These are phyloP conservation scores for Erethizon dorsatum DNA, from an alignment of 2,797 vertebrate genomes.

Conservation along the genomic window DNA sequence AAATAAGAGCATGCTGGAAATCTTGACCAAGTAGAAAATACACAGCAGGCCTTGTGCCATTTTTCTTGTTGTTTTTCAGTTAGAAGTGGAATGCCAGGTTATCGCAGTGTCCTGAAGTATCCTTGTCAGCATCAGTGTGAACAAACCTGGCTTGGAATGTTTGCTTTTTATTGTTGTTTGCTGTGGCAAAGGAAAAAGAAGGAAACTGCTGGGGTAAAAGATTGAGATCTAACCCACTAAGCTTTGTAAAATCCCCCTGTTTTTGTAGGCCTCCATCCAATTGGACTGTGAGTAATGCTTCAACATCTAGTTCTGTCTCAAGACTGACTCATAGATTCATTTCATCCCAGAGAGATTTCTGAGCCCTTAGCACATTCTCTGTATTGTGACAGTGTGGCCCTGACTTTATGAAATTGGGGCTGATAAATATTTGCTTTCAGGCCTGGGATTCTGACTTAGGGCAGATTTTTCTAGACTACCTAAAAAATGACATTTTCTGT, in stretches of 20 bases:
- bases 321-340: not conserved
- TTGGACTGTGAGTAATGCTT: not conserved
- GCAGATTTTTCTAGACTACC: not conserved
- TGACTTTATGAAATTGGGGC: not conserved
- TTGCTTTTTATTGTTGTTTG: conserved; percentile 26
- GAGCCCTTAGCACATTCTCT: not conserved
- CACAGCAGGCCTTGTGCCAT: not conserved
- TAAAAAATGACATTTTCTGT: not conserved
- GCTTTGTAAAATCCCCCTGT: not conserved
- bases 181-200: not conserved
- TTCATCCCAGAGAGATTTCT: conserved; percentile 23
- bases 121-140: not conserved
- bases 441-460: conserved; percentile 17
- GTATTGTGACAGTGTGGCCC: not conserved
- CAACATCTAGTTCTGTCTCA: not conserved
- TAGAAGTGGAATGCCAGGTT: conserved; percentile 13
- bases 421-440: not conserved
- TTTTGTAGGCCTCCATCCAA: not conserved
- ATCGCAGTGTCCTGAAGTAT: not conserved
- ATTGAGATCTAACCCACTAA: not conserved
- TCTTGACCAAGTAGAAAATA: not conserved
- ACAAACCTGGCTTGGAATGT: not conserved
- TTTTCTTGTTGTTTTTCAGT: not conserved
- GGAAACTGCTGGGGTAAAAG: not conserved
- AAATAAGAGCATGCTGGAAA: conserved; percentile 25